Conservation (phyloP, 2,113 vertebrate species). For the Calidris pygmaea region DNA sequence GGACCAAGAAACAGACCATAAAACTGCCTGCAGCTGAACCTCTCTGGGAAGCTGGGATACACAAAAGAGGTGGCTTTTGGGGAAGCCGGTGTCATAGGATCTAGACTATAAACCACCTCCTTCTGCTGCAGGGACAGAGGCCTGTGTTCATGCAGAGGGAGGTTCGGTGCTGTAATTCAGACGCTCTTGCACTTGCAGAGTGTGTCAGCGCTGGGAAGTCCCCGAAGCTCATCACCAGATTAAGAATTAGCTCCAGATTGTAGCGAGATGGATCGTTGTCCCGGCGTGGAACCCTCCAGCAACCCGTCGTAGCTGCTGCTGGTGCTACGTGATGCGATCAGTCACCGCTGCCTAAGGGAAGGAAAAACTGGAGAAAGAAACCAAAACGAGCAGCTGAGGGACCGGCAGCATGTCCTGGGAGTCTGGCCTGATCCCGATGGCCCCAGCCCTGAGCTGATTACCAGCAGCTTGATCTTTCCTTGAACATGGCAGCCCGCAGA, state of each 20-base stretch:
- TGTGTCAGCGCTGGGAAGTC: slow-evolving; percentile 31
- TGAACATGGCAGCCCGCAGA: neutral
- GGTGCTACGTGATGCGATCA: neutral
- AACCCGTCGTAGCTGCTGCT: neutral
- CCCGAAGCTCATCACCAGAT: slow-evolving; percentile 7
- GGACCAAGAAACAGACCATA: slow-evolving; percentile 36
- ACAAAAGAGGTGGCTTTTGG: slow-evolving; percentile 20
- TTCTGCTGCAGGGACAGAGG: slow-evolving; percentile 21
- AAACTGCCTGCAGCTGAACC: slow-evolving; percentile 22
- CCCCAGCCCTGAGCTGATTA: slow-evolving; percentile 15
- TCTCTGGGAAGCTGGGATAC: slow-evolving; percentile 1
- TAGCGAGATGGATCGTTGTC: neutral
- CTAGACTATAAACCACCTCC: slow-evolving; percentile 26
- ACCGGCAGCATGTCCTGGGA: neutral
- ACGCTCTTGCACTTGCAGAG: neutral
- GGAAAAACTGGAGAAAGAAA: neutral
- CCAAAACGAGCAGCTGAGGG: neutral
- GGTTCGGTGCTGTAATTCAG: neutral
- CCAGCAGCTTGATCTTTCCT: slow-evolving; percentile 19
- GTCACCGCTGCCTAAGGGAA: neutral
- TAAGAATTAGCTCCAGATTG: slow-evolving; percentile 38
- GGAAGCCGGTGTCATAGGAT: neutral
- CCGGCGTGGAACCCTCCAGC: neutral
- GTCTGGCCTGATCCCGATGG: neutral
- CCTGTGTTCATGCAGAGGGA: neutral